Base-by-base conservation (phyloP, 2,797 vertebrate genomes). In the Alosa sapidissima region DNA sequence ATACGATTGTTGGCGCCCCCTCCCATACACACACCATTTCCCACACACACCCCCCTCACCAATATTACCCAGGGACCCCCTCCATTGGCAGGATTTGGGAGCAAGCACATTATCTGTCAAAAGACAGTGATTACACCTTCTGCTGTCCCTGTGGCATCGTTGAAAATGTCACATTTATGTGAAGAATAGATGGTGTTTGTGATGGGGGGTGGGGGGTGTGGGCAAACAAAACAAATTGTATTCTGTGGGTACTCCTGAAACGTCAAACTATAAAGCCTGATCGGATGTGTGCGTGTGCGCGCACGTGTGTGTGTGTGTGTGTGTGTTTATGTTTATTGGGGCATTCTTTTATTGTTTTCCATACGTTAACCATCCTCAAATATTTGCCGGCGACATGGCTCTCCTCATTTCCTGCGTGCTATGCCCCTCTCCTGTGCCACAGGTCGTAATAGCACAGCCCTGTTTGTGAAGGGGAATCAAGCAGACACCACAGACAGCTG, bases 1-100 rank as follows among this genome's bases (percentile, higher is more conserved):
- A 81, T 78, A 52, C 83, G 28, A 65, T 84, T 52, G 81, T 48
- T 8, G 88, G 85, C 89, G 87, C 93, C 93, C 92, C 94, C 90
- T 87, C 88, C 62, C 75, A 65, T 85, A 87, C 81, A 62, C 49
- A 82, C 52, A 84, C 81, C 62, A 83, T 52, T 8, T 84, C 65
- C 68, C 84, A 33, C 72, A 78, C 82, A 65, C 19, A 62, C 55
- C 85, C 83, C 52, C 21, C 3, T 8, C 82, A n/a, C 72, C 11
- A 16, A 54, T 49, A 81, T 68, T n/a, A 82, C 55, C 19, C 68
- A 41, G 16, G 24, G 19, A 78, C 41, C 72, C 72, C 41, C 72
- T 45, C 41, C 36, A 16, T 13, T 33, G 16, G 28, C 19, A 33
- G 13, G 62, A 68, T 68, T 33, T 68, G 62, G 62, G 62, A 68